phyloP scores from a whole-genome alignment of 2,888 invertebrate species.

The Germaria angustata region DNA sequence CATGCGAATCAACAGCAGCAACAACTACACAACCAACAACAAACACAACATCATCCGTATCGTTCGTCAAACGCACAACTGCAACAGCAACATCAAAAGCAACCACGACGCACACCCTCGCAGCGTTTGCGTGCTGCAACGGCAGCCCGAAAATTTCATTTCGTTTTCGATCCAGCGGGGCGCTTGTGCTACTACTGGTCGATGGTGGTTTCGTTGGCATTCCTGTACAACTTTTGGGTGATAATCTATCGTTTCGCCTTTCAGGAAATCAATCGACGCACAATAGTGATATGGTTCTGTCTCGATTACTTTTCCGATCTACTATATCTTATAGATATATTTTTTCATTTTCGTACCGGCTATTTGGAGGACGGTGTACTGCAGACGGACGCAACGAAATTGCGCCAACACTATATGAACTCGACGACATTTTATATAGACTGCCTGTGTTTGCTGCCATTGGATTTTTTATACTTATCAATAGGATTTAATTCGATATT shows the following conservation, averaged over 20 bases:
- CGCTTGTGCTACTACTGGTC: conserved; percentile 98
- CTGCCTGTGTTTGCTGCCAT: conserved; percentile 97
- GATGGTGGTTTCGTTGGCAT: conserved; percentile 96
- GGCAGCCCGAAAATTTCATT: conserved; percentile 87
- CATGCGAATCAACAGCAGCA: conserved; percentile 73
- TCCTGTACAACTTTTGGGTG: conserved; percentile 98
- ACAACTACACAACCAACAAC: conserved; percentile 59
- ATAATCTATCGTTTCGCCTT: conserved; percentile 99
- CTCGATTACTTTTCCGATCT: conserved; percentile 98
- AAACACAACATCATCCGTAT: conserved; percentile 64
- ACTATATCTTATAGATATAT: conserved; percentile 96
- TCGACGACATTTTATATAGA: conserved; percentile 98
- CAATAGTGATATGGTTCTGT: conserved; percentile 96
- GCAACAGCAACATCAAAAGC: conserved; percentile 68
- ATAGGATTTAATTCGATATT: conserved; percentile 98
- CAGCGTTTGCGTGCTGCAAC: conserved; percentile 77
- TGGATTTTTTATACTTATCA: conserved; percentile 98
- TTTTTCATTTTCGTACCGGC: conserved; percentile 98
- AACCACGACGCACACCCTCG: conserved; percentile 76
- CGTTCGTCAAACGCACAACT: conserved; percentile 70
- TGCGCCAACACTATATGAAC: conserved; percentile 98
- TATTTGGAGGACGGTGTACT: conserved; percentile 98
- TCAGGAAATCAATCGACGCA: conserved; percentile 97
- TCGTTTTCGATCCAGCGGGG: conserved; percentile 99
- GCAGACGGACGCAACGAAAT: conserved; percentile 95